A percentile compares a stretch with the other conserved stretches of the same genome.
Evolutionary conservation across 2,888 invertebrate species (phyloP).

Genomic region (Tricholauxania praeusta): DNA sequence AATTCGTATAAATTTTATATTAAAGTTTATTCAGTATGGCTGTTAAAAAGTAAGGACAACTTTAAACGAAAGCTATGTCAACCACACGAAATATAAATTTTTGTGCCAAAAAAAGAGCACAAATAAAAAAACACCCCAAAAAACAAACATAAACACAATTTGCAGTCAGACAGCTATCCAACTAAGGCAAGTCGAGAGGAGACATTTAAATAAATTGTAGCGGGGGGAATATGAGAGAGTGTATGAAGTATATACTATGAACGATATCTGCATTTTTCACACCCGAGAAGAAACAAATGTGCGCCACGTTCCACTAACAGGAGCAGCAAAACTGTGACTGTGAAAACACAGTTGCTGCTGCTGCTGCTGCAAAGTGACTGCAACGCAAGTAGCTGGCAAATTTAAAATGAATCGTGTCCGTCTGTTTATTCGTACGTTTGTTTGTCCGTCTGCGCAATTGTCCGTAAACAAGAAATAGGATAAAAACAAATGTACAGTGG

Average conservation of each 20-base stretch:
- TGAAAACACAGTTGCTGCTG: slow-evolving; percentile 12
- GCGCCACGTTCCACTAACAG: slow-evolving; percentile 15
- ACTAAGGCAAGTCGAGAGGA: not conserved
- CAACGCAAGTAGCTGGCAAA: slow-evolving; percentile 14
- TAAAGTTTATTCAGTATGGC: no score
- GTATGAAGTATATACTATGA: no score
- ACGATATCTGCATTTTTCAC: not conserved
- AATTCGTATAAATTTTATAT: no score
- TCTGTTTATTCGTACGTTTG: not conserved
- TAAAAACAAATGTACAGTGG: slow-evolving; percentile 1
- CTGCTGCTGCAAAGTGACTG: slow-evolving; percentile 1
- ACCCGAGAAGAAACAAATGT: not conserved
- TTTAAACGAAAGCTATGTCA: no score
- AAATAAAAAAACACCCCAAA: no score
- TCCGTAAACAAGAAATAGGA: not conserved
- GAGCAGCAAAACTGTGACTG: slow-evolving; percentile 1
- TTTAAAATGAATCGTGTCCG: not conserved
- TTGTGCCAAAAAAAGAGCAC: no score
- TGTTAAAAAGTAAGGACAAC: no score
- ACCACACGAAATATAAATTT: no score
- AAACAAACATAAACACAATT: not conserved
- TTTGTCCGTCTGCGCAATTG: not conserved
- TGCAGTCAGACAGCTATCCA: not conserved
- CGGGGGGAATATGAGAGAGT: no score
- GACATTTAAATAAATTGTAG: not conserved